Evolutionary conservation across 2,888 invertebrate genomes (phyloP).

Genomic region (Biston stratarius): DNA sequence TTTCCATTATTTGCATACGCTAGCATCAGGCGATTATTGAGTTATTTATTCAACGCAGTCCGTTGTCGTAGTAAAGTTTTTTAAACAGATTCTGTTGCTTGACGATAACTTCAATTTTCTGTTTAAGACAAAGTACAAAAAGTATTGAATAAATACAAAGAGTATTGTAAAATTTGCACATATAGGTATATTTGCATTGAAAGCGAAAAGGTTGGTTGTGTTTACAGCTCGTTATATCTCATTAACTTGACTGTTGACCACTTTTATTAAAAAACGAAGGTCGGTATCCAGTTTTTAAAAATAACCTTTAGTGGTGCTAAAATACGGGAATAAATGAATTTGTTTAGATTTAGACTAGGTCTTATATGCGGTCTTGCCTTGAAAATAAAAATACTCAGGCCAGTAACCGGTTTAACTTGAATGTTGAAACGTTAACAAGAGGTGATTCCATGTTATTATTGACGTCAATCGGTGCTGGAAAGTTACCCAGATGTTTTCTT

Average conservation of each 20-base stretch:
- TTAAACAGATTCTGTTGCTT: no score
- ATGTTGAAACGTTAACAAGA: slow-evolving; percentile 2
- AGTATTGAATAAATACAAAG: no score
- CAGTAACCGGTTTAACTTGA: slow-evolving; percentile 15
- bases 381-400: neutral
- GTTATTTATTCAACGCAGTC: no score
- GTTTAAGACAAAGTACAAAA: no score
- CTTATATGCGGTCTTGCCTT: neutral
- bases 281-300: neutral
- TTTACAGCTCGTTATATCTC: slow-evolving; percentile 3
- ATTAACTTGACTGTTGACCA: slow-evolving; percentile 7
- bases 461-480: no score
- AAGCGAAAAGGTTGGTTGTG: neutral
- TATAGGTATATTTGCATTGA: neutral
- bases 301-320: neutral
- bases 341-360: neutral
- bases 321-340: neutral
- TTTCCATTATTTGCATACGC: no score
- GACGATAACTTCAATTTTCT: no score
- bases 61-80: no score
- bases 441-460: neutral
- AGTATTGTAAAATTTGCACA: no score
- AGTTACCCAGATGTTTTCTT: no score
- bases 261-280: slow-evolving; percentile 3
- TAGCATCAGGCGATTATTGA: no score